These are phyloP conservation scores for Callinectes sapidus DNA, from an alignment of 2,888 invertebrate genomes.

Conservation along the genomic window DNA sequence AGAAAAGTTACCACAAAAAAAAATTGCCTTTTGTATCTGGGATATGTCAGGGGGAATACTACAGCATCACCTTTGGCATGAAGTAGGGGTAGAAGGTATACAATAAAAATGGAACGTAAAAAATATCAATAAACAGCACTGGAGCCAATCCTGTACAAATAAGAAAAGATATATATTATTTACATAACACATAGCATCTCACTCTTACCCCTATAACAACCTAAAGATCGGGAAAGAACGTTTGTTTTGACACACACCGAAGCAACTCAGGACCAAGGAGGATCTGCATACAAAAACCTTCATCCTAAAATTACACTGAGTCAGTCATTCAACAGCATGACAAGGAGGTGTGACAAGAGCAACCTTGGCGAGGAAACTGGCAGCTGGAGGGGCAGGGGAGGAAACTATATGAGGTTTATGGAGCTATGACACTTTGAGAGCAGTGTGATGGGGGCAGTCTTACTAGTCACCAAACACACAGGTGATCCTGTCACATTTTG, in stretches of 20 bases:
- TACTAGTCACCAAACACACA: constrained; percentile 35
- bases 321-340: constrained; percentile 22
- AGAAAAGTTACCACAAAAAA: background rate
- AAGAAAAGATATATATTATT: constrained; percentile 10
- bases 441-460: constrained; percentile 19
- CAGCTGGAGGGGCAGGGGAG: background rate
- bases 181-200: constrained; percentile 2
- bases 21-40: background rate
- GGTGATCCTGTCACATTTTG: constrained; percentile 54
- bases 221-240: background rate
- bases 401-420: constrained; percentile 11
- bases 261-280: constrained; percentile 5
- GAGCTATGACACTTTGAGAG: constrained; percentile 33
- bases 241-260: background rate
- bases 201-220: constrained; percentile 21
- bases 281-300: constrained; percentile 16
- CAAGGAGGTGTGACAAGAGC: constrained; percentile 27
- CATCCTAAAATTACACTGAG: background rate
- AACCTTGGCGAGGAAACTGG: constrained; percentile 32
- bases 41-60: background rate
- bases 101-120: background rate
- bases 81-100: background rate
- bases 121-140: background rate
- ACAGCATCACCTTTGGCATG: background rate
- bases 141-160: background rate